phyloP scores from a whole-genome alignment of 2,888 invertebrate genomes.

The Tiliacea citrago region DNA sequence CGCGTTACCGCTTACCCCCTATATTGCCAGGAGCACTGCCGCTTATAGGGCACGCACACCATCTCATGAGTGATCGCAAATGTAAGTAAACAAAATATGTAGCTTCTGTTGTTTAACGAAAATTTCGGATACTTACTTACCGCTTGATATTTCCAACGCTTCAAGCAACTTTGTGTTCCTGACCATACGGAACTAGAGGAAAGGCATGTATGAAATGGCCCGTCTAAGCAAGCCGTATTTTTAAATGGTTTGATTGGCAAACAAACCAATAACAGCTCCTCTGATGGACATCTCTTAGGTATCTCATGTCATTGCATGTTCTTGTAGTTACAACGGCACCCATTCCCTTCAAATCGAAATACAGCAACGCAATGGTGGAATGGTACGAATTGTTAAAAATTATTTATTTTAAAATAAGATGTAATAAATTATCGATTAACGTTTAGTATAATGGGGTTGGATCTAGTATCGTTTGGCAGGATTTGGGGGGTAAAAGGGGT shows the following conservation, averaged over 20 bases:
- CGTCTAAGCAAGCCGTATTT: neutral
- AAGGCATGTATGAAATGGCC: neutral
- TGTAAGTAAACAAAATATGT: neutral
- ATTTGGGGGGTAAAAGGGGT: too few relatives aligned
- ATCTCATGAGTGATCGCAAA: neutral
- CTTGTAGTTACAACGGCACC: neutral
- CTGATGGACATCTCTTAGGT: too few relatives aligned
- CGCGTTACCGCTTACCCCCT: neutral
- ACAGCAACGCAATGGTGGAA: neutral
- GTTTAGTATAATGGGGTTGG: too few relatives aligned
- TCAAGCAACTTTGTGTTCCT: neutral
- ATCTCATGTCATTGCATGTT: too few relatives aligned
- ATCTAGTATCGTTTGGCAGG: too few relatives aligned
- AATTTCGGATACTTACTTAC: neutral
- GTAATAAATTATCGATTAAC: too few relatives aligned
- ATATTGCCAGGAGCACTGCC: constrained; percentile 3
- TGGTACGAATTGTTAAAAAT: too few relatives aligned
- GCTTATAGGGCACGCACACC: constrained; percentile 1
- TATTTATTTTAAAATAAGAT: too few relatives aligned
- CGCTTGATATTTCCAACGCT: neutral
- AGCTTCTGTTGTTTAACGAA: neutral
- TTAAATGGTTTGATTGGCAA: neutral
- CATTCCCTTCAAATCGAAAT: neutral
- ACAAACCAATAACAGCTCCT: neutral
- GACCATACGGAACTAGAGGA: too few relatives aligned